These are phyloP conservation scores for Caenorhabditis sp. DNA, from an alignment of 2,888 invertebrate species.

Conservation along the genomic window DNA sequence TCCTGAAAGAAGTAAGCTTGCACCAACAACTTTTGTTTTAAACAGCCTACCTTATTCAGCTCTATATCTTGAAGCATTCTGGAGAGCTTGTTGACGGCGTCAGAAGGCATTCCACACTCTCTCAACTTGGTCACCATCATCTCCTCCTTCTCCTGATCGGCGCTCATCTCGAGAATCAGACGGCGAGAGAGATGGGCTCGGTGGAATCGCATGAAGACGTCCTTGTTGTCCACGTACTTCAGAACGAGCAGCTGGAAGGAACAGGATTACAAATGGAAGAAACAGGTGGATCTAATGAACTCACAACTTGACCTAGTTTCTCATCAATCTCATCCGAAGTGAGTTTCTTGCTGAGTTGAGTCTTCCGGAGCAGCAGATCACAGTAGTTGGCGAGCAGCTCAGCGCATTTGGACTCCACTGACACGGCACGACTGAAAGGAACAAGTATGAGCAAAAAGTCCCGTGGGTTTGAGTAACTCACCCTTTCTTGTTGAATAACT, in stretches of 20 bases:
- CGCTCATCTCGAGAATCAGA: conserved; percentile 96
- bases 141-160: conserved; percentile 99
- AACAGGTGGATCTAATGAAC: conserved; percentile 66
- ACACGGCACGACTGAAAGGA: conserved; percentile 55
- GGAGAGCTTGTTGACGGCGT: conserved; percentile 97
- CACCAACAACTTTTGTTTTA: not conserved
- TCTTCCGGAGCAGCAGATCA: conserved; percentile 97
- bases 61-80: conserved; percentile 96
- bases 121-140: conserved; percentile 95
- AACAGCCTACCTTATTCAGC: conserved; percentile 81
- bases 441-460: not conserved
- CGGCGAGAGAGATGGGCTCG: conserved; percentile 96
- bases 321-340: conserved; percentile 97
- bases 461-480: conserved; percentile 1
- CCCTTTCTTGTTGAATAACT: conserved; percentile 80
- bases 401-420: conserved; percentile 93
- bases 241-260: conserved; percentile 87
- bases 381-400: conserved; percentile 99
- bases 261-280: not conserved
- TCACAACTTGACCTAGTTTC: conserved; percentile 90
- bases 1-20: conserved; percentile 35
- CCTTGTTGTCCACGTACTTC: conserved; percentile 99
- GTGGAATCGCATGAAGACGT: conserved; percentile 99
- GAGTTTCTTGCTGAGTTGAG: conserved; percentile 93
- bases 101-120: conserved; percentile 99